These are phyloP conservation scores for Apocheima hispidaria DNA, from an alignment of 2,888 invertebrate genomes.

Conservation along the genomic window DNA sequence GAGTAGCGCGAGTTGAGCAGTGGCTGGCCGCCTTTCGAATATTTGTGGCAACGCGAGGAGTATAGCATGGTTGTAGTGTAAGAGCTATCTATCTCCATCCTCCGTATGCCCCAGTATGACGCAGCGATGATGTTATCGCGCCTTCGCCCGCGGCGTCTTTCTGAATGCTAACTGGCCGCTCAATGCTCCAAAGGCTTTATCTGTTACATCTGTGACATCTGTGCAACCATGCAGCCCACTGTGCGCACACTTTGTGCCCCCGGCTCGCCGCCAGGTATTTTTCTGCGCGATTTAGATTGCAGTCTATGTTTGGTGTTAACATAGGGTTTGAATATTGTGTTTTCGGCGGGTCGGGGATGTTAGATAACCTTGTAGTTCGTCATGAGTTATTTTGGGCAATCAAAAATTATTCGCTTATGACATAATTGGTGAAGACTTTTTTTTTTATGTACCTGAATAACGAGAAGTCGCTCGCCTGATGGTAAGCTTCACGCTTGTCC, in stretches of 20 bases:
- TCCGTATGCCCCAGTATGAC: conserved; percentile 31
- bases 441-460: too few relatives aligned
- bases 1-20: too few relatives aligned
- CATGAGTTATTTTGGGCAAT: neutral
- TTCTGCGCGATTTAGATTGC: conserved; percentile 78
- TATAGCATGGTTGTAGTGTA: too few relatives aligned
- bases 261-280: conserved; percentile 75
- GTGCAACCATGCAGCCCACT: conserved; percentile 38
- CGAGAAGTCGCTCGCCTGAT: too few relatives aligned
- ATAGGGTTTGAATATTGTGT: conserved; percentile 46
- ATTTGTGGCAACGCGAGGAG: too few relatives aligned
- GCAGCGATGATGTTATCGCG: conserved; percentile 76
- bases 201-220: conserved; percentile 71
- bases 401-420: too few relatives aligned
- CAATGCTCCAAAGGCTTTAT: conserved; percentile 68
- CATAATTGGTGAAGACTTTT: too few relatives aligned
- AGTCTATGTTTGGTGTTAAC: conserved; percentile 63
- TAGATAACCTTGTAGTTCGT: neutral
- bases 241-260: conserved; percentile 59
- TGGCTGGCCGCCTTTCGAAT: too few relatives aligned
- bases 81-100: conserved; percentile 6
- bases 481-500: too few relatives aligned
- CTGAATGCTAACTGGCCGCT: conserved; percentile 82
- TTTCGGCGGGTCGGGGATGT: conserved; percentile 15
- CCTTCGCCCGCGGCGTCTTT: conserved; percentile 80